Conservation (phyloP, 2,113 vertebrate species). For the Protomyctophum bolini region DNA sequence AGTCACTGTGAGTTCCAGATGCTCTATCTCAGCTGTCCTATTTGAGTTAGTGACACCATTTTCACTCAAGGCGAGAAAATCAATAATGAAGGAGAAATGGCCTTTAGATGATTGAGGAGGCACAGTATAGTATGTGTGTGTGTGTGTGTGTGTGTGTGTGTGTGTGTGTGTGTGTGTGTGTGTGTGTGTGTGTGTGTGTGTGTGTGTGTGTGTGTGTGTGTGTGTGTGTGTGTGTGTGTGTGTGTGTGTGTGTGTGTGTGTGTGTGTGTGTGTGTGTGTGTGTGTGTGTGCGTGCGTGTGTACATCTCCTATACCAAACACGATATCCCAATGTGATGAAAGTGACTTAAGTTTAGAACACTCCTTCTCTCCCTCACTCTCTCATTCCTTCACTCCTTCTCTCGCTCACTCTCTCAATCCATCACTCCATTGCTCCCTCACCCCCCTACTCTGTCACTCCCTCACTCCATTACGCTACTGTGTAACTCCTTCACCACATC, state of each 20-base stretch:
- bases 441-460: not conserved
- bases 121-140: constrained; percentile 27
- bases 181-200: too few species aligned
- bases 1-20: constrained; percentile 65
- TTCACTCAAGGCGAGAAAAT: constrained; percentile 62
- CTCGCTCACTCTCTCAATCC: not conserved
- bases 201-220: too few species aligned
- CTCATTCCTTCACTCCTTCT: constrained; percentile 19
- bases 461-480: too few species aligned
- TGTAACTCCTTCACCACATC: too few species aligned
- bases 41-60: constrained; percentile 77
- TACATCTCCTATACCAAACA: not conserved
- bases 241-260: too few species aligned
- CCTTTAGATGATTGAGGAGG: constrained; percentile 37
- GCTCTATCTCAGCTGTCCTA: constrained; percentile 52
- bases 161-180: too few species aligned
- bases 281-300: too few species aligned
- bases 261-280: too few species aligned
- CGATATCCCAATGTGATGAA: constrained; percentile 3
- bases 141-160: too few species aligned
- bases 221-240: too few species aligned
- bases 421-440: not conserved
- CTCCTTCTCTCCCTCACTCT: constrained; percentile 25
- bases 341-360: constrained; percentile 52
- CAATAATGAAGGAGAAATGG: constrained; percentile 62